phyloP scores from a whole-genome alignment of 2,797 vertebrate genomes.

The Cheirogaleus major region DNA sequence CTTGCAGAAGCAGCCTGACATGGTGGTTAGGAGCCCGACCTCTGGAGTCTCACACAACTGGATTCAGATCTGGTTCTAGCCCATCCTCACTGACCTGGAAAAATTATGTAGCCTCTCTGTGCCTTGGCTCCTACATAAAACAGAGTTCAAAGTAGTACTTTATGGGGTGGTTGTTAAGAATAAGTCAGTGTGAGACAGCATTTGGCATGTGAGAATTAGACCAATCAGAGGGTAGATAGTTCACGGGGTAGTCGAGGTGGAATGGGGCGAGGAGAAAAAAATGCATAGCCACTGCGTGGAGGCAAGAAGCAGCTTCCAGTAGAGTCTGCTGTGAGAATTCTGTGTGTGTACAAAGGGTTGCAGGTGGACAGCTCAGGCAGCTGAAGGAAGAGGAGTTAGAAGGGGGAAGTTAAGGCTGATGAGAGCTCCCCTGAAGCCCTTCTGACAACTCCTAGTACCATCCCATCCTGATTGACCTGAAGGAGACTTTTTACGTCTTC shows the following conservation, averaged over 20 bases:
- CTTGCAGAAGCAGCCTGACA: background rate
- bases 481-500: background rate
- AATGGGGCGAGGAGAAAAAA: background rate
- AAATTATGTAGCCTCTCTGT: background rate
- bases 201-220: background rate
- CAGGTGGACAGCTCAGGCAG: background rate
- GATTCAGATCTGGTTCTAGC: background rate
- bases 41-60: background rate
- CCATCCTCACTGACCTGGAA: background rate
- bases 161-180: background rate
- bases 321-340: background rate
- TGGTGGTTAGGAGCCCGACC: background rate
- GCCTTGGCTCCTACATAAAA: background rate
- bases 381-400: background rate
- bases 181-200: background rate
- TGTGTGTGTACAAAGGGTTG: background rate
- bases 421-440: background rate
- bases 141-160: background rate
- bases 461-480: background rate
- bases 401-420: background rate
- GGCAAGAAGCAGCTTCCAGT: background rate
- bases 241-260: background rate
- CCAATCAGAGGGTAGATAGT: background rate
- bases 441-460: background rate
- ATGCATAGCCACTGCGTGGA: background rate